A percentile compares a stretch with the other conserved stretches of the same genome.
Conservation (phyloP, 2,113 vertebrate species). For the Mesocricetus auratus region DNA sequence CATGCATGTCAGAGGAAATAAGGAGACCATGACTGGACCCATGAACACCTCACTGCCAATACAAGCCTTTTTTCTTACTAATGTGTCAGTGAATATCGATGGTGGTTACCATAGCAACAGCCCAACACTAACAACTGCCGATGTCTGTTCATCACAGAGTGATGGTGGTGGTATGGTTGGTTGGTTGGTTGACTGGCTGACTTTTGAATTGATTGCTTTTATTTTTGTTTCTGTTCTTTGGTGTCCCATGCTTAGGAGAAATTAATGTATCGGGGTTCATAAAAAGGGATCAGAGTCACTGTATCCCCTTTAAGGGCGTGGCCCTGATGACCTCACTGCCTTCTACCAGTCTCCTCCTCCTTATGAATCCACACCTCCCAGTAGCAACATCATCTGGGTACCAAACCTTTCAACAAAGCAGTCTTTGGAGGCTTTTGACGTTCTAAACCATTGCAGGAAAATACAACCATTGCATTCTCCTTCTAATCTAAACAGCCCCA, state of each 20-base stretch:
- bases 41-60: background rate
- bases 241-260: background rate
- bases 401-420: background rate
- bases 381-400: background rate
- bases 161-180: accelerated
- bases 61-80: background rate
- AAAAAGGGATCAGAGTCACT: background rate
- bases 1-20: background rate
- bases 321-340: background rate
- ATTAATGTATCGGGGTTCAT: background rate
- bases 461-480: background rate
- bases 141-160: background rate
- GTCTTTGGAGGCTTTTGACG: background rate
- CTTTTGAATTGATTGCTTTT: background rate
- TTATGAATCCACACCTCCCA: background rate
- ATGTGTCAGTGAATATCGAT: background rate
- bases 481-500: background rate
- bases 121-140: background rate
- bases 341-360: background rate
- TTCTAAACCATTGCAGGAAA: background rate
- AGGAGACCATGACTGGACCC: background rate
- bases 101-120: background rate
- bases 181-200: background rate
- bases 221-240: background rate
- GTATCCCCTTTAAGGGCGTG: background rate